phyloP scores from a whole-genome alignment of 1,140 invertebrate genomes.

The Heliconius nattereri region DNA sequence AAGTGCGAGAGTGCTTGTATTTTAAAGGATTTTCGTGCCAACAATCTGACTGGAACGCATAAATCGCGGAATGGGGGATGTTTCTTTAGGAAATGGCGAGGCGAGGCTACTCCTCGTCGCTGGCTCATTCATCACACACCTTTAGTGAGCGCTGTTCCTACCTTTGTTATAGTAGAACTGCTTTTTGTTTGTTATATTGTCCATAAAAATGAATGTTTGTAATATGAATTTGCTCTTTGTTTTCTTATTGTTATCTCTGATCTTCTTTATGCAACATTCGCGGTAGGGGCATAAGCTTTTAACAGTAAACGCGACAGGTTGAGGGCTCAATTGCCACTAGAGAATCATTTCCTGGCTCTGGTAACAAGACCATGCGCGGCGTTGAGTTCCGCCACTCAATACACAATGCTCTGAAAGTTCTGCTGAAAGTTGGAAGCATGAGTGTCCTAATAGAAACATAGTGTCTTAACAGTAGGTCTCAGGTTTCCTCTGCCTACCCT shows the following conservation, averaged over 20 bases:
- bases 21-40: constrained; percentile 34
- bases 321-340: too few species aligned
- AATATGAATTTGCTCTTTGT: neutral
- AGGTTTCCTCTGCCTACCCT: too few species aligned
- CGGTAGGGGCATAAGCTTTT: too few species aligned
- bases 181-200: constrained; percentile 22
- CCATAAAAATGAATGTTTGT: neutral
- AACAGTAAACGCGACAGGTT: too few species aligned
- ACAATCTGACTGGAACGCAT: constrained; percentile 28
- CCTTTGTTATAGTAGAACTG: constrained; percentile 22
- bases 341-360: too few species aligned
- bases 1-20: constrained; percentile 26
- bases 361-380: too few species aligned
- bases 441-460: too few species aligned
- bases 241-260: neutral
- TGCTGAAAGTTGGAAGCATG: too few species aligned
- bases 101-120: constrained; percentile 21
- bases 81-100: constrained; percentile 17
- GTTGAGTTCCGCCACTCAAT: too few species aligned
- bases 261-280: neutral
- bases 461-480: too few species aligned
- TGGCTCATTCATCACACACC: constrained; percentile 27
- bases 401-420: too few species aligned
- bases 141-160: constrained; percentile 16
- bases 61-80: constrained; percentile 24